phyloP scores from a whole-genome alignment of 2,888 invertebrate genomes.

The Clunio marinus region DNA sequence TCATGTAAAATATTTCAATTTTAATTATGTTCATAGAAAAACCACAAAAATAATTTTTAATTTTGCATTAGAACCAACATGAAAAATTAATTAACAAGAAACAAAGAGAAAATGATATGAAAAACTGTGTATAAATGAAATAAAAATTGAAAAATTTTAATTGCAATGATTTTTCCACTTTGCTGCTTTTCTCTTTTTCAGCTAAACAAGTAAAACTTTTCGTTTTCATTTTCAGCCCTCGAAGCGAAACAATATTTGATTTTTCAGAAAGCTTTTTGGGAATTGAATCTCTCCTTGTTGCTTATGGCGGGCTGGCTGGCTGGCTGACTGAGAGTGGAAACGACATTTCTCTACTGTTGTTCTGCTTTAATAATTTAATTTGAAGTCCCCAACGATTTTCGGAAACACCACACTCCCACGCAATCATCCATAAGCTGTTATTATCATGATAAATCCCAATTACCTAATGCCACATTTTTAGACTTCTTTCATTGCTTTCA shows the following conservation, averaged over 20 bases:
- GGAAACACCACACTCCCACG: neutral
- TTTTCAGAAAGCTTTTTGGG: no score
- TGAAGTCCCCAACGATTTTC: neutral
- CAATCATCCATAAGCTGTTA: neutral
- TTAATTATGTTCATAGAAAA: neutral
- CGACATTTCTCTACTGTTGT: no score
- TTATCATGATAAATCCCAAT: neutral
- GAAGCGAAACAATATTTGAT: no score
- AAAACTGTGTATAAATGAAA: conserved; percentile 36
- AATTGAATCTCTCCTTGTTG: neutral
- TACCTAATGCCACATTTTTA: neutral
- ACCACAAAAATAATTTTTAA: neutral
- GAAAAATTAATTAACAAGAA: conserved; percentile 35
- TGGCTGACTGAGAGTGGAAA: neutral
- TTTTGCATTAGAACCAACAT: conserved; percentile 9
- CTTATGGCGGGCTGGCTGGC: neutral
- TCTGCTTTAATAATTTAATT: neutral
- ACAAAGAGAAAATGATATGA: conserved; percentile 33
- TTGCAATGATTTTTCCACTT: conserved; percentile 17
- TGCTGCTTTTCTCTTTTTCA: neutral
- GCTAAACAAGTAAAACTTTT: neutral
- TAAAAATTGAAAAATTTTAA: conserved; percentile 36
- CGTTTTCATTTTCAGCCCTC: neutral
- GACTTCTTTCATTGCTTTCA: neutral
- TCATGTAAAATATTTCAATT: neutral